Evolutionary conservation across 2,113 vertebrate genomes (phyloP).

Genomic region (Furnarius figulus): DNA sequence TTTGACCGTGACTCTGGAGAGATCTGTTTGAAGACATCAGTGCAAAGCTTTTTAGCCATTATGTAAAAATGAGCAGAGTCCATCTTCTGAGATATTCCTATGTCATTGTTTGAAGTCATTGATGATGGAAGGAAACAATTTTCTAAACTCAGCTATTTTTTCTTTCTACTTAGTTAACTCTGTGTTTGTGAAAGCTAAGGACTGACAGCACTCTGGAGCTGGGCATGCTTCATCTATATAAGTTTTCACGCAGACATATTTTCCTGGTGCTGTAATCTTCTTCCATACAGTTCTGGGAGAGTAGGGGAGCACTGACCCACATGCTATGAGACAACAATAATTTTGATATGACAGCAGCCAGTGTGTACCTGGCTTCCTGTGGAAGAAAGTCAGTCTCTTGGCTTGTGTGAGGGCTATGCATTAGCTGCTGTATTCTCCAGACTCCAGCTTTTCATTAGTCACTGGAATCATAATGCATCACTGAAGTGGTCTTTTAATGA

Average conservation of each 20-base stretch:
- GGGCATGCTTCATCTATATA: constrained; percentile 15
- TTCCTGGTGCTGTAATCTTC: constrained; percentile 48
- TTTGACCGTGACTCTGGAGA: not conserved
- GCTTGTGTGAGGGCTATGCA: not conserved
- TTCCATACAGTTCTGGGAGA: not conserved
- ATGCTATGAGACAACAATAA: not conserved
- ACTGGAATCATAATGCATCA: not conserved
- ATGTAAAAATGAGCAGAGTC: not conserved
- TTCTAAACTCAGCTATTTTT: not conserved
- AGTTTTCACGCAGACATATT: constrained; percentile 50
- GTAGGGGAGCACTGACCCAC: not conserved
- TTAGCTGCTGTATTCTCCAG: not conserved
- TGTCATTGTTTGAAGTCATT: not conserved
- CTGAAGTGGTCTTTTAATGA: not conserved
- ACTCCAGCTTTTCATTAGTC: not conserved
- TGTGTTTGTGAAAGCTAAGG: not conserved
- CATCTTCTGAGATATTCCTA: not conserved
- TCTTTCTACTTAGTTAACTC: not conserved
- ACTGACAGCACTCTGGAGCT: not conserved
- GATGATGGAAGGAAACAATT: not conserved
- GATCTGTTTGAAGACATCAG: not conserved
- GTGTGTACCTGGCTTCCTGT: not conserved
- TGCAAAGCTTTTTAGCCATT: not conserved
- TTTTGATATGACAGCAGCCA: not conserved
- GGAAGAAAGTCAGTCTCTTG: not conserved